Conservation (phyloP, 2,113 vertebrate species). For the Nerophis lumbriciformis region DNA sequence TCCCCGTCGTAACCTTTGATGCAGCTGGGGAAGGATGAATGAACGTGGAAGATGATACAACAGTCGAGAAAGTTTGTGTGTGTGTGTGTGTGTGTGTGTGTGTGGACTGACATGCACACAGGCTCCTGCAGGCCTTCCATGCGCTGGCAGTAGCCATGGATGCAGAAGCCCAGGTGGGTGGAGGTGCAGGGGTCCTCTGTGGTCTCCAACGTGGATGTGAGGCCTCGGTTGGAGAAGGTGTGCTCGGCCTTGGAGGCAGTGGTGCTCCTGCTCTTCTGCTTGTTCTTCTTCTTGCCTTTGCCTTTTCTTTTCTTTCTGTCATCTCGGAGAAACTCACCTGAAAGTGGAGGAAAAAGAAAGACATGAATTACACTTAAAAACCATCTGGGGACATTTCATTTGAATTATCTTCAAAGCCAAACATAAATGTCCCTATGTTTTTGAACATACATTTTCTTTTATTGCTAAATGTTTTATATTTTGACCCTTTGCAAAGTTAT, state of each 20-base stretch:
- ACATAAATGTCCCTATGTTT: too few species aligned
- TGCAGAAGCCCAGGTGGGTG: constrained; percentile 68
- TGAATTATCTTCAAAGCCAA: too few species aligned
- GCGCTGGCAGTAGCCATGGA: constrained; percentile 71
- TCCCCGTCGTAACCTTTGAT: constrained; percentile 67
- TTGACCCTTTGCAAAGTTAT: too few species aligned
- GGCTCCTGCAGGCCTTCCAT: constrained; percentile 67
- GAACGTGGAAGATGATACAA: neutral
- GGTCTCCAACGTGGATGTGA: constrained; percentile 29
- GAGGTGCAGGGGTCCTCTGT: constrained; percentile 66
- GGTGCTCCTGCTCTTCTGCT: constrained; percentile 38
- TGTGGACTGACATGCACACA: constrained; percentile 69
- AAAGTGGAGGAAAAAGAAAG: neutral
- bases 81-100: too few species aligned
- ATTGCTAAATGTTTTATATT: too few species aligned
- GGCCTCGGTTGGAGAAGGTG: constrained; percentile 14
- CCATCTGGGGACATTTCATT: too few species aligned
- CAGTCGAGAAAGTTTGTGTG: too few species aligned
- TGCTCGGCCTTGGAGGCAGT: constrained; percentile 45
- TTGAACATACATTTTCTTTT: too few species aligned
- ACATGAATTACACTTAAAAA: neutral
- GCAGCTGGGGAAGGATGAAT: constrained; percentile 52
- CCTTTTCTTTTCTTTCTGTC: constrained; percentile 43
- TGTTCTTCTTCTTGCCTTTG: constrained; percentile 55
- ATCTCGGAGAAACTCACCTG: constrained; percentile 14